A percentile compares a stretch with the other conserved stretches of the same genome.
Conservation (phyloP, 2,888 invertebrate species). For the Leptothorax acervorum region DNA sequence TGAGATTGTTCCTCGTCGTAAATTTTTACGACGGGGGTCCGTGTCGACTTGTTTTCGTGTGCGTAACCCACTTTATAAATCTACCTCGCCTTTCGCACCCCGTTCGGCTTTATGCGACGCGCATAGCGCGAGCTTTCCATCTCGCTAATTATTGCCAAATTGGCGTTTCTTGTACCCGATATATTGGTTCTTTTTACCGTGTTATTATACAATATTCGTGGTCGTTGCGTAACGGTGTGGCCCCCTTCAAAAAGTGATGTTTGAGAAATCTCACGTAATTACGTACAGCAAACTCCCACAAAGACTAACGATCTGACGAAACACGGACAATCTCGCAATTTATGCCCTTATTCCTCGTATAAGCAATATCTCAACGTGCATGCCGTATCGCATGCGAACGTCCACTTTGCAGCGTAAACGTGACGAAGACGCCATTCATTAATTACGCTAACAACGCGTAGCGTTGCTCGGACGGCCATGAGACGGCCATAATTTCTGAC, state of each 20-base stretch:
- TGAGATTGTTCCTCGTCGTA: slow-evolving; percentile 38
- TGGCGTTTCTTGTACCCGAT: neutral
- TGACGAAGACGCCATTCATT: slow-evolving; percentile 41
- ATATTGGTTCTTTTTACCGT: neutral
- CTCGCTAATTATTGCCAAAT: slow-evolving; percentile 36
- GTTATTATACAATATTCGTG: slow-evolving; percentile 5
- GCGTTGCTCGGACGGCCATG: slow-evolving; percentile 6
- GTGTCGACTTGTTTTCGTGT: slow-evolving; percentile 33
- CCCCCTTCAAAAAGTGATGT: neutral
- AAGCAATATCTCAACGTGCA: slow-evolving; percentile 36
- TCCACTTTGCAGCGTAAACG: slow-evolving; percentile 46
- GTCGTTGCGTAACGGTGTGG: neutral
- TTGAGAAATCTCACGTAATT: neutral
- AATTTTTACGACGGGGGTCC: slow-evolving; percentile 25
- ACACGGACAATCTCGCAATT: slow-evolving; percentile 25
- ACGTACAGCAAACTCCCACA: neutral
- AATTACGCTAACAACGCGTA: slow-evolving; percentile 49
- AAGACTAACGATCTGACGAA: slow-evolving; percentile 2
- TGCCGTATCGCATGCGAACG: slow-evolving; percentile 24
- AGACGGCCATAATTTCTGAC: slow-evolving; percentile 75
- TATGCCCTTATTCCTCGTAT: slow-evolving; percentile 8
- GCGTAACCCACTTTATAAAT: slow-evolving; percentile 50
- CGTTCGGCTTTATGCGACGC: slow-evolving; percentile 20
- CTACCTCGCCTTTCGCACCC: slow-evolving; percentile 35
- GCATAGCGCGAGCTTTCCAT: slow-evolving; percentile 40